Evolutionary conservation across 2,797 vertebrate species (phyloP).

Genomic region (Rhinoraja longicauda): DNA sequence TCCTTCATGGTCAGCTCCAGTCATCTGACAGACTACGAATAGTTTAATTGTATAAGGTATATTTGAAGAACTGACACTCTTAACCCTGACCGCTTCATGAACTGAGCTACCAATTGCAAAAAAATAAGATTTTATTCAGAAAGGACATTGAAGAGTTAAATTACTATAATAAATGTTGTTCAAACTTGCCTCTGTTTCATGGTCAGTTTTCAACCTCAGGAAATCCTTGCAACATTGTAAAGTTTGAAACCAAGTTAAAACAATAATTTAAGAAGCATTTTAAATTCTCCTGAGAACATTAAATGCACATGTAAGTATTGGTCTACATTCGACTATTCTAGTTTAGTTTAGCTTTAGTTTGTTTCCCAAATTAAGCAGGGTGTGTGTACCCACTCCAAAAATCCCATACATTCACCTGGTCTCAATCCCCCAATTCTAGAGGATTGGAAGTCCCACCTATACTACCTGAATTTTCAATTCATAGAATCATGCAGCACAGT

Average conservation of each 20-base stretch:
- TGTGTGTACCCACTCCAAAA: background rate
- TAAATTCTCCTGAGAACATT: background rate
- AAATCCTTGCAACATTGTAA: background rate
- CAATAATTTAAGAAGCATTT: background rate
- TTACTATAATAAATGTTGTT: background rate
- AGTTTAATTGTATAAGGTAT: too few species aligned
- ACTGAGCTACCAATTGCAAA: background rate
- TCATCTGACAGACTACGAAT: too few species aligned
- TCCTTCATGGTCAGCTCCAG: too few species aligned
- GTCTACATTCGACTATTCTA: background rate
- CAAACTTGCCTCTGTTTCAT: background rate
- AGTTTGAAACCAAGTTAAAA: background rate
- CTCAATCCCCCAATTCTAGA: background rate
- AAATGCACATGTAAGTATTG: background rate
- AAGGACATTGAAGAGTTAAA: background rate
- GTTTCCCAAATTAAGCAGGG: background rate
- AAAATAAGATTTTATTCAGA: background rate
- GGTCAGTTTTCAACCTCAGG: background rate
- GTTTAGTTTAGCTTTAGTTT: too few species aligned
- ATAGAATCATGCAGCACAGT: background rate
- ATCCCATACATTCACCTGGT: background rate
- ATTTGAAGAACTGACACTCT: too few species aligned
- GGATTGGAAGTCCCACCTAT: background rate
- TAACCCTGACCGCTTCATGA: too few species aligned
- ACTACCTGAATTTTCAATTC: background rate